Evolutionary conservation across 2,113 vertebrate species (phyloP), one percentile per base, ranked within the genome.

Genomic region (Cyprinodon tularosa): DNA sequence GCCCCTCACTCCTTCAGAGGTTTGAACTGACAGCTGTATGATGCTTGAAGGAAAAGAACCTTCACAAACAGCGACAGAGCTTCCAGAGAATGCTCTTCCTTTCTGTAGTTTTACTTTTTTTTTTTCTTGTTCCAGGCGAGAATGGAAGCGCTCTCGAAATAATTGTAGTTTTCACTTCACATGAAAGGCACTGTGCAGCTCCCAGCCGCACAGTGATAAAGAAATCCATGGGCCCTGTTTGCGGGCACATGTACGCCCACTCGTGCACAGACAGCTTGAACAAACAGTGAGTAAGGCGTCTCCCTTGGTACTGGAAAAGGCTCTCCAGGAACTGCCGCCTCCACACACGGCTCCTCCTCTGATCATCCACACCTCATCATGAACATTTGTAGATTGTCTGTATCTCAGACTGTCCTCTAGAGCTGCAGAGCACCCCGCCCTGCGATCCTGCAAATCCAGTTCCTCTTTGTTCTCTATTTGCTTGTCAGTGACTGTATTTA

Each of bases 221-320:
- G 68, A 82, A 78, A 83, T 84, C 73, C 76, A 37, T 1, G 68
- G 62, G 81, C 80, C 75, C 68, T 72, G 72, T 79, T 80, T 78
- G 83, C 80, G 76, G 85, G 81, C 82, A 66, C 80, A 84, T 65
- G 74, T 47, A 72, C 77, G 47, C 84, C 84, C 86, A 88, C 87
- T 87, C 48, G 1, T 13, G 29, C 83, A 61, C 80, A 80, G 73
- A 62, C 80, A 62, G 73, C 77, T 80, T 71, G 84, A 71, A 57
- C 81, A 85, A 89, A 80, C 78, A 66, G 57, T 5, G 76, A 81
- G 70, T 68, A 29, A 74, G 83, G 72, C 84, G 40, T 70, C 81
- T 86, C 85, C 80, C 68, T 62, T 47, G 70, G 80, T 81, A 66
- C 70, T 81, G 75, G 81, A 79, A 79, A 40, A 60, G 50, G 22